Evolutionary conservation across 2,888 invertebrate species (phyloP).

Genomic region (Cotesia congregata): DNA sequence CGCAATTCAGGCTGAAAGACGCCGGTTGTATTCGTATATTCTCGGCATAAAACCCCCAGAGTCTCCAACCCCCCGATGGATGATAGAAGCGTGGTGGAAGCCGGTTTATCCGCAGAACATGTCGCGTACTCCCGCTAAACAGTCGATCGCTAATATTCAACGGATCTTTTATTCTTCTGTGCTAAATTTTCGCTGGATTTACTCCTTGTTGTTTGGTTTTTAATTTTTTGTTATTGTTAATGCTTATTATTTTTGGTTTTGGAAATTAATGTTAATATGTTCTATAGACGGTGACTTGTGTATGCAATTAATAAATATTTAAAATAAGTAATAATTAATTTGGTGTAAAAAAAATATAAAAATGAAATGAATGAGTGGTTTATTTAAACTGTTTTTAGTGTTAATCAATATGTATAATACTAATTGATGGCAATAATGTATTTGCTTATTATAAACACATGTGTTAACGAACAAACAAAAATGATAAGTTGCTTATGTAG

Average conservation of each 20-base stretch:
- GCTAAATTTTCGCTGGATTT: slow-evolving; percentile 1
- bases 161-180: not conserved
- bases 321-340: not conserved
- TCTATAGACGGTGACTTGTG: not conserved
- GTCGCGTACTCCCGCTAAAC: slow-evolving; percentile 61
- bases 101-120: slow-evolving; percentile 56
- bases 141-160: slow-evolving; percentile 61
- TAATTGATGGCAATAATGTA: not conserved
- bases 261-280: not conserved
- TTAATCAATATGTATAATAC: not conserved
- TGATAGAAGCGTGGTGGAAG: slow-evolving; percentile 26
- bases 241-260: not conserved
- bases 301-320: not conserved
- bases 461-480: slow-evolving; percentile 8
- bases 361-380: not conserved
- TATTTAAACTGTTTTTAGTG: not conserved
- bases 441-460: slow-evolving; percentile 51
- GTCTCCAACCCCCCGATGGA: slow-evolving; percentile 21
- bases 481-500: slow-evolving; percentile 12
- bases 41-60: slow-evolving; percentile 22
- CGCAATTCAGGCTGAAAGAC: slow-evolving; percentile 31
- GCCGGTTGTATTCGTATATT: slow-evolving; percentile 13
- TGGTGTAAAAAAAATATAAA: no score
- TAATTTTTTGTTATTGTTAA: slow-evolving; percentile 6
- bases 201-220: not conserved